Conservation (phyloP, 2,888 invertebrate genomes). For the Elysia crispata region DNA sequence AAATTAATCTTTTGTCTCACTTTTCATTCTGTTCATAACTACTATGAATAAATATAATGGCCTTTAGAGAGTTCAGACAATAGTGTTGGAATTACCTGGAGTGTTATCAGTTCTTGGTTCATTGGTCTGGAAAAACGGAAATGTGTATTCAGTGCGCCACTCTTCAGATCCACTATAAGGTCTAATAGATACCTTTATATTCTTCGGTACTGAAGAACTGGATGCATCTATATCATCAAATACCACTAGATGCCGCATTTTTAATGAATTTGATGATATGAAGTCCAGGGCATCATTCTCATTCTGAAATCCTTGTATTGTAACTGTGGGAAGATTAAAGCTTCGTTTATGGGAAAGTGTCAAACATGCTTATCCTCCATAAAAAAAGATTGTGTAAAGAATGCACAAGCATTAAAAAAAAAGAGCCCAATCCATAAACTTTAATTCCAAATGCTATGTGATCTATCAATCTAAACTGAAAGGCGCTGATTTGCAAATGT, state of each 20-base stretch:
- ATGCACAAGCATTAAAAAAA: background rate
- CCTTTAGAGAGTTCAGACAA: background rate
- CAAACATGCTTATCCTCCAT: background rate
- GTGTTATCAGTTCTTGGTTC: constrained; percentile 30
- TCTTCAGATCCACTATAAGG: constrained; percentile 48
- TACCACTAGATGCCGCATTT: constrained; percentile 50
- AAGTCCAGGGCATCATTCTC: constrained; percentile 73
- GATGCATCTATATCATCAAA: constrained; percentile 50
- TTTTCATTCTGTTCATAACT: no score
- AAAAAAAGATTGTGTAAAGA: background rate
- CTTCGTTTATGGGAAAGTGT: background rate
- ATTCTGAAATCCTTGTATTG: constrained; percentile 66
- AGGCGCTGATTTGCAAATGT: background rate
- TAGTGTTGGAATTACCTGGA: background rate
- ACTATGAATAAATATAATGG: no score
- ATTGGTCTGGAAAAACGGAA: constrained; percentile 55
- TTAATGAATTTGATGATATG: constrained; percentile 42
- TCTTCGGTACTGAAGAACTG: constrained; percentile 39
- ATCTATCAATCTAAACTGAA: background rate
- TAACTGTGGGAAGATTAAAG: constrained; percentile 26
- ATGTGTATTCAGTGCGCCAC: constrained; percentile 56
- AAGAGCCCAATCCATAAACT: background rate
- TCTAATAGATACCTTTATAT: constrained; percentile 54
- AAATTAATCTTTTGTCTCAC: no score
- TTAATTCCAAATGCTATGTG: background rate